Conservation (phyloP, 2,888 invertebrate species). For the Cryptophagus acutangulus region DNA sequence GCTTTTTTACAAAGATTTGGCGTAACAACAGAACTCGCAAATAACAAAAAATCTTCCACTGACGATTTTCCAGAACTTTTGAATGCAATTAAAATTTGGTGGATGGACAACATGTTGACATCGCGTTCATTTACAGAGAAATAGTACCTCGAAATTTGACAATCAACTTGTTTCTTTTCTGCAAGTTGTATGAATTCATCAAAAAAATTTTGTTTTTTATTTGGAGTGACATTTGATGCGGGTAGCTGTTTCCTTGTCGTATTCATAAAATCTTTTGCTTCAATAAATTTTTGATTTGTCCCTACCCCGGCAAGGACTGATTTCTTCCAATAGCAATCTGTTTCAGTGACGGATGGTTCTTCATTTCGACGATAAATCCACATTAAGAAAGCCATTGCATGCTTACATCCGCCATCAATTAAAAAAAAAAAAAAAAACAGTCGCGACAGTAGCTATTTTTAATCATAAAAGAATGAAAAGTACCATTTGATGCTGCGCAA, state of each 20-base stretch:
- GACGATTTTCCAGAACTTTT: neutral
- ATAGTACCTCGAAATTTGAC: neutral
- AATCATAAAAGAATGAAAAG: no score
- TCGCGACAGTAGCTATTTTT: neutral
- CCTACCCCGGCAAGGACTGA: neutral
- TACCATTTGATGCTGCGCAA: neutral
- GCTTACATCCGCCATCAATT: neutral
- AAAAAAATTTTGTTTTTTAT: no score
- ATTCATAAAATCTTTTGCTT: neutral
- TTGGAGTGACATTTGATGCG: neutral
- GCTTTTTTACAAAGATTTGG: neutral
- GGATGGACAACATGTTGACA: neutral
- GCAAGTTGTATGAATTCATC: neutral
- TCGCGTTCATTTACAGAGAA: neutral
- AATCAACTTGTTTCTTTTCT: neutral
- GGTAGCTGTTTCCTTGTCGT: no score
- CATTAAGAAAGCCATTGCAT: neutral
- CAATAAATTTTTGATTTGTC: neutral
- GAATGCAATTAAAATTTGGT: neutral
- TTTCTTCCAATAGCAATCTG: constrained; percentile 1
- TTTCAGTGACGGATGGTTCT: neutral
- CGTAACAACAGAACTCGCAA: neutral
- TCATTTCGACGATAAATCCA: neutral
- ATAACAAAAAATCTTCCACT: neutral
- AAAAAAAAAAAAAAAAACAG: neutral